Conservation (phyloP, 2,888 invertebrate genomes). For the Amphiduros pacificus region DNA sequence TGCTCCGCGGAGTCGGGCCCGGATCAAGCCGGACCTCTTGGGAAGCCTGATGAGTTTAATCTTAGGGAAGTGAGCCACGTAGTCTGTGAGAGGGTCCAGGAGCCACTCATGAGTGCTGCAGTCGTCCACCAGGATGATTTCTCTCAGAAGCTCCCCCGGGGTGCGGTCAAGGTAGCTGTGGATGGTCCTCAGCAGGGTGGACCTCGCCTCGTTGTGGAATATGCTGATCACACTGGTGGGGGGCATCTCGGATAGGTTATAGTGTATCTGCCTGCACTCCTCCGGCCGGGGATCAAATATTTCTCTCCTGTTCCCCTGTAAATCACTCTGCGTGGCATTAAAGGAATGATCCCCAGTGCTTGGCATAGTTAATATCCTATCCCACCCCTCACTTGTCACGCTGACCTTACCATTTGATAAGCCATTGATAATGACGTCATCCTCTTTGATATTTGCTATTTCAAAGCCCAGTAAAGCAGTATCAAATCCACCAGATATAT, state of each 20-base stretch:
- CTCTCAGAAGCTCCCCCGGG: slow-evolving; percentile 3
- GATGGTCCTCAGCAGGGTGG: slow-evolving; percentile 2
- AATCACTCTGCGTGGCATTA: no score
- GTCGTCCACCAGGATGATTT: slow-evolving; percentile 19
- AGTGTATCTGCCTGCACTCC: slow-evolving; percentile 4
- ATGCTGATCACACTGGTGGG: slow-evolving; percentile 14
- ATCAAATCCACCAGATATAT: no score
- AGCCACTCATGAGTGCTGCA: slow-evolving; percentile 73
- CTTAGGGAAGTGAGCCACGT: slow-evolving; percentile 78
- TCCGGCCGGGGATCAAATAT: slow-evolving; percentile 22
- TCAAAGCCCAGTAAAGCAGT: no score
- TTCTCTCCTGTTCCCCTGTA: no score
- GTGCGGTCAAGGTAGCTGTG: background rate
- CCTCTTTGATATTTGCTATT: no score
- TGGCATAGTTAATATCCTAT: no score
- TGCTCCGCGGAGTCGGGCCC: slow-evolving; percentile 86
- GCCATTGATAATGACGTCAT: no score
- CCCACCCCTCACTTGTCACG: no score
- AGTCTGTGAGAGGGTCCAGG: slow-evolving; percentile 85
- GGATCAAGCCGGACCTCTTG: slow-evolving; percentile 88
- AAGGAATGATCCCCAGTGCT: no score
- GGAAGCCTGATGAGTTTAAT: slow-evolving; percentile 86
- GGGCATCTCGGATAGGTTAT: slow-evolving; percentile 12
- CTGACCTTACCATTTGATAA: no score
- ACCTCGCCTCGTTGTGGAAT: slow-evolving; percentile 16